These are phyloP conservation scores for Apistogramma diplotaenia DNA, from an alignment of 2,113 vertebrate genomes.

Conservation along the genomic window DNA sequence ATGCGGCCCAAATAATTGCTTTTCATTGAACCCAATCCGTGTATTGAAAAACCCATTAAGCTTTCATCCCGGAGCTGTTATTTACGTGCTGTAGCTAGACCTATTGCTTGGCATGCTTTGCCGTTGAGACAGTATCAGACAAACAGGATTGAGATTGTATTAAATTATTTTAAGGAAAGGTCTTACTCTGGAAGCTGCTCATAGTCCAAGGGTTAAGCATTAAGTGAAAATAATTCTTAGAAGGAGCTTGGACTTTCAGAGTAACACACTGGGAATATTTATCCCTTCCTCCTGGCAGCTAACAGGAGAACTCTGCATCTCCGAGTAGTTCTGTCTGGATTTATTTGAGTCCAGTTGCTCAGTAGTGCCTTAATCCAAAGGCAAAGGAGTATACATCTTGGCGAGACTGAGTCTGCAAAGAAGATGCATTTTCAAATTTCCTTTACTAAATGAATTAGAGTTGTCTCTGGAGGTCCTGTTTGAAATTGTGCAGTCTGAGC, in stretches of 20 bases:
- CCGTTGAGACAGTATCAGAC: not conserved
- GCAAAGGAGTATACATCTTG: not conserved
- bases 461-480: not conserved
- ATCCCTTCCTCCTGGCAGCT: slow-evolving; percentile 7
- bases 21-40: not conserved
- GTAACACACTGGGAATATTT: slow-evolving; percentile 11
- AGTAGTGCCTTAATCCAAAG: not conserved
- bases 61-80: not conserved
- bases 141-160: not conserved
- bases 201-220: slow-evolving; percentile 50
- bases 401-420: not conserved
- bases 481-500: not conserved
- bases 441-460: not conserved
- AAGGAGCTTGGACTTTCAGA: slow-evolving; percentile 53
- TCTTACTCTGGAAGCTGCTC: slow-evolving; percentile 12
- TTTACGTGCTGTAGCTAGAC: not conserved
- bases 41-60: not conserved
- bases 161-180: slow-evolving; percentile 30
- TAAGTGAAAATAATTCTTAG: slow-evolving; percentile 43
- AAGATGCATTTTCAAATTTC: not conserved
- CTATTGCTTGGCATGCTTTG: not conserved
- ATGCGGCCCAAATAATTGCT: not conserved
- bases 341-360: not conserved
- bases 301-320: not conserved
- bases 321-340: not conserved